A percentile compares a stretch with the other conserved stretches of the same genome.
phyloP scores from a whole-genome alignment of 2,888 invertebrate species.

The Caenorhabditis sp. region DNA sequence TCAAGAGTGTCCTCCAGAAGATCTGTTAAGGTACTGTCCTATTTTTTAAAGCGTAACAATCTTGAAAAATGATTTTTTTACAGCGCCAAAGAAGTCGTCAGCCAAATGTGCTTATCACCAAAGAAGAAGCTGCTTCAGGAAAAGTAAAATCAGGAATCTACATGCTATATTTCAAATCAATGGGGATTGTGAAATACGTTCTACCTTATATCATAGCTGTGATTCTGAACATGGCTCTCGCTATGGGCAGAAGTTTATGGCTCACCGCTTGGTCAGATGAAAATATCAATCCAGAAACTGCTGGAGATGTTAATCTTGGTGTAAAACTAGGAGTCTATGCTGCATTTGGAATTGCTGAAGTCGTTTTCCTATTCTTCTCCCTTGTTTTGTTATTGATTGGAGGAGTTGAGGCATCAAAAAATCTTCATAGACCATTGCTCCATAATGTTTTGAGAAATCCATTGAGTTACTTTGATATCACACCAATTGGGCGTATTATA shows the following conservation, averaged over 20 bases:
- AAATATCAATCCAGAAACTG: conserved; percentile 45
- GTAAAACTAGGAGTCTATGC: conserved; percentile 64
- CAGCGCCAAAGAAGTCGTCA: conserved; percentile 14
- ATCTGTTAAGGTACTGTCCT: not conserved
- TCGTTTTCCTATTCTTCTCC: conserved; percentile 55
- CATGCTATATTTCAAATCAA: conserved; percentile 61
- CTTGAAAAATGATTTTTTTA: not conserved
- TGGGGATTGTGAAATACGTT: conserved; percentile 60
- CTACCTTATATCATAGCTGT: conserved; percentile 44
- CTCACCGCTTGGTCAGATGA: conserved; percentile 69
- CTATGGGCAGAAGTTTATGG: conserved; percentile 66
- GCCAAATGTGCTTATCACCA: conserved; percentile 53
- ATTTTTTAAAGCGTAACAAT: no score
- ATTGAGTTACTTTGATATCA: conserved; percentile 67
- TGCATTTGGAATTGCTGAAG: conserved; percentile 61
- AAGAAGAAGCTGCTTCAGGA: conserved; percentile 66
- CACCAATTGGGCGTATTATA: conserved; percentile 67
- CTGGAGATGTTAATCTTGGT: conserved; percentile 45
- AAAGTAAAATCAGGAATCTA: conserved; percentile 64
- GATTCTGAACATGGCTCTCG: conserved; percentile 44
- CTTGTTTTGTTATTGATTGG: conserved; percentile 60
- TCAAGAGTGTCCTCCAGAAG: conserved; percentile 10
- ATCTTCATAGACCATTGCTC: conserved; percentile 64
- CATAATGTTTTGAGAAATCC: conserved; percentile 62
- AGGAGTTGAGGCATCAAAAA: conserved; percentile 62